phyloP scores from a whole-genome alignment of 2,888 invertebrate species.

The Horisme vitalbata region DNA sequence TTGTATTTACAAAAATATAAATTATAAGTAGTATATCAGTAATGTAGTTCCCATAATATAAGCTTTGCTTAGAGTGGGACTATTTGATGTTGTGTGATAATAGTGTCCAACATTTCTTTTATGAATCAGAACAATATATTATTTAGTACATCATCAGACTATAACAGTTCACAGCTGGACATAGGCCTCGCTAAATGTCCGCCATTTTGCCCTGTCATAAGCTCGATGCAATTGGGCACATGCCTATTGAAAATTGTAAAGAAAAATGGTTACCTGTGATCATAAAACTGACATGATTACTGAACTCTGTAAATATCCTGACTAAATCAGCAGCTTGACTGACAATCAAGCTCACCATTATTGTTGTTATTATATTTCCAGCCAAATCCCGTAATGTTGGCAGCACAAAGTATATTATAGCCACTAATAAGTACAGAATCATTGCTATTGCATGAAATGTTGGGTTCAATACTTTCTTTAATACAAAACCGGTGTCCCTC shows the following conservation, averaged over 20 bases:
- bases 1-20: too few species aligned
- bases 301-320: conserved; percentile 90
- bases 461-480: conserved; percentile 90
- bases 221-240: background rate
- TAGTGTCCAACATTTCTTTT: too few species aligned
- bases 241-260: too few species aligned
- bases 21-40: too few species aligned
- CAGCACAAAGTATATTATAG: conserved; percentile 91
- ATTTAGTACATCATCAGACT: too few species aligned
- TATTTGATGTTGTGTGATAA: too few species aligned
- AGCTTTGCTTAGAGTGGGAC: too few species aligned
- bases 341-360: conserved; percentile 89
- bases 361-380: conserved; percentile 92
- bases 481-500: conserved; percentile 88
- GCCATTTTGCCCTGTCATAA: too few species aligned
- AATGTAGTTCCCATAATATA: too few species aligned
- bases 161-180: too few species aligned
- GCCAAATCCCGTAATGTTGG: conserved; percentile 92
- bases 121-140: too few species aligned
- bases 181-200: too few species aligned
- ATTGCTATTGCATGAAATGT: conserved; percentile 89
- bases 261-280: conserved; percentile 84
- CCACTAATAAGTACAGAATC: conserved; percentile 86
- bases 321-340: conserved; percentile 91
- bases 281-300: conserved; percentile 90